Base-by-base conservation (phyloP, 2,888 invertebrate species). In the Mimumesa dahlbomi region DNA sequence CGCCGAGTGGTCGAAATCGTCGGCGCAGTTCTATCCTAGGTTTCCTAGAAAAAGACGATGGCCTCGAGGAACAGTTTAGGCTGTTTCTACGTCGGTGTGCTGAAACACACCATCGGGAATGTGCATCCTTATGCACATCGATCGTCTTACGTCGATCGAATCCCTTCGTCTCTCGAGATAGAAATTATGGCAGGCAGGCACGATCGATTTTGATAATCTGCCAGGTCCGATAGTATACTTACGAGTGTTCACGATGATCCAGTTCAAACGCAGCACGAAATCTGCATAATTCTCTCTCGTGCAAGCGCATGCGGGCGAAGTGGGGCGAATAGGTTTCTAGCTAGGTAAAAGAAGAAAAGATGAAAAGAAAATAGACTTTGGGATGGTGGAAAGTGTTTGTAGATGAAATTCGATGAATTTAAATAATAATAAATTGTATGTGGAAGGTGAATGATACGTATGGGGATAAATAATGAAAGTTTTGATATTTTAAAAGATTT, bases 141-240 rank as follows among this genome's bases (percentile, higher is more conserved):
- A 49, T 49, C 58, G 52, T 50, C 65, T 48, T 43, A 16, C 42
- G 46, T 58, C 63, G 61, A 63, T 65, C 54, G 58, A 48, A 36
- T 59, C 52, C 25, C 7, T 29, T 45, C 34, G 52, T 63, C 57
- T 52, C 7, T 25, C 52, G 57, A 69, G 62, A 67, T 73, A 50
- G 64, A 75, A 79, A 79, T 75, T 79, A 79, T 42, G 48, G 68
- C 40, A 18, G 63, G 42, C 65, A 73, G 72, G 46, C 58, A 66
- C 63, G 69, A 68, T 62, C 81, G 77, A 82, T 84, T 84, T 81
- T 69, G 71, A 77, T 83, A 80, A 81, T 83, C 80, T 73, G 59
- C 69, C 56, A 49, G 65, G 69, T 48, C 71, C 73, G 58, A 75
- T 78, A 79, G 73, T 79, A 79, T 79, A 75, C 77, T 66, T 77